Percentiles rank a stretch among this genome's conserved stretches.
phyloP scores from a whole-genome alignment of 2,888 invertebrate genomes.

The Dermolepida albohirtum region DNA sequence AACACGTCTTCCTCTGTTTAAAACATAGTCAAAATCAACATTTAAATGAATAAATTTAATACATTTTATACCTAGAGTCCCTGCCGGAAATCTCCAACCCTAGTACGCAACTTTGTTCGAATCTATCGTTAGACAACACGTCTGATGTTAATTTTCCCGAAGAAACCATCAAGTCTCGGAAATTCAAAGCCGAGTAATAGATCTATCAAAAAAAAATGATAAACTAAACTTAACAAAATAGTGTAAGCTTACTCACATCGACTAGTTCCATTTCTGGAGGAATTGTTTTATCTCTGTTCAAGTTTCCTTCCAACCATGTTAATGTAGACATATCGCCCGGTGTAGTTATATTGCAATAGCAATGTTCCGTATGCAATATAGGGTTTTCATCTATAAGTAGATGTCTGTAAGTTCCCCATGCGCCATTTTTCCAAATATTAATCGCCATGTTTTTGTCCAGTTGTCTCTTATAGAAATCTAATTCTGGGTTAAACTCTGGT shows the following conservation, averaged over 20 bases:
- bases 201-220: conserved; percentile 56
- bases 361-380: conserved; percentile 71
- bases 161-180: conserved; percentile 93
- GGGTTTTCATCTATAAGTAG: conserved; percentile 71
- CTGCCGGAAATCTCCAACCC: conserved; percentile 72
- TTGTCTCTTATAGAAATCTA: conserved; percentile 75
- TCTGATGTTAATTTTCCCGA: conserved; percentile 89
- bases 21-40: neutral
- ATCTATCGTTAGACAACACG: conserved; percentile 74
- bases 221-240: neutral
- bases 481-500: conserved; percentile 73
- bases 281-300: conserved; percentile 50
- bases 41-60: neutral
- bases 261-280: conserved; percentile 50
- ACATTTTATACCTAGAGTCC: conserved; percentile 50
- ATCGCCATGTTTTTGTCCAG: conserved; percentile 80
- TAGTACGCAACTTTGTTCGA: conserved; percentile 67
- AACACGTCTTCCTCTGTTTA: conserved; percentile 69
- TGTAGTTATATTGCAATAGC: conserved; percentile 80
- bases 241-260: conserved; percentile 45
- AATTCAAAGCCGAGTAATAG: conserved; percentile 86
- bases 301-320: conserved; percentile 81
- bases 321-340: conserved; percentile 90
- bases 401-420: conserved; percentile 83
- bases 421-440: conserved; percentile 77